A percentile compares a stretch with the other conserved stretches of the same genome.
Evolutionary conservation across 2,888 invertebrate species (phyloP).

Genomic region (Linnaemya tessellans): DNA sequence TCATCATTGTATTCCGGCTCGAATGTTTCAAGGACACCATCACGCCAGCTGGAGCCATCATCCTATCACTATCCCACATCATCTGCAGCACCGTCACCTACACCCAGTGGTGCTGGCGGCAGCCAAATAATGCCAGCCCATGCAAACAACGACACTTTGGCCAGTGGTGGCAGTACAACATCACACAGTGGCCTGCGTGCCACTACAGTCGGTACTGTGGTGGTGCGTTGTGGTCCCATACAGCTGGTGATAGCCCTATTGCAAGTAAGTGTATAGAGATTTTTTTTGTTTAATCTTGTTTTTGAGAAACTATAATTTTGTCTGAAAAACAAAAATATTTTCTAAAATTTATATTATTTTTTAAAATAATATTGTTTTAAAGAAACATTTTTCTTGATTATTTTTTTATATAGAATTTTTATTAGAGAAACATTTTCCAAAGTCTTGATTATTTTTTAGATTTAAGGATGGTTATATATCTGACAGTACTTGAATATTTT

Average conservation of each 20-base stretch:
- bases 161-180: conserved; percentile 53
- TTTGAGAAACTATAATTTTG: conserved; percentile 1
- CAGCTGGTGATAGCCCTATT: conserved; percentile 94
- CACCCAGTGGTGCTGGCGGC: conserved; percentile 75
- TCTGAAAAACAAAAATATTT: too few species aligned
- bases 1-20: conserved; percentile 81
- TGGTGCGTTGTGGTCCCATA: conserved; percentile 93
- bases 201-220: conserved; percentile 95
- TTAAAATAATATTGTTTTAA: too few species aligned
- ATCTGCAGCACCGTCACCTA: conserved; percentile 79
- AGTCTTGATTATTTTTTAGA: conserved; percentile 58
- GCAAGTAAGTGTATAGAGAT: conserved; percentile 86
- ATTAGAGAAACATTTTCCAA: conserved; percentile 33
- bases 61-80: conserved; percentile 80
- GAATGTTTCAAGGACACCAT: conserved; percentile 76
- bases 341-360: too few species aligned
- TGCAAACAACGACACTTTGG: conserved; percentile 59
- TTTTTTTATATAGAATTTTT: neutral
- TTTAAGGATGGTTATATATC: too few species aligned
- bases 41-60: conserved; percentile 74
- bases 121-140: conserved; percentile 49
- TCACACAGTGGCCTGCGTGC: conserved; percentile 83
- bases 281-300: too few species aligned
- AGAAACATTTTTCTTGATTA: neutral
- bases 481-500: too few species aligned